Conservation (phyloP, 2,113 vertebrate species). For the Poicephalus meyeri region DNA sequence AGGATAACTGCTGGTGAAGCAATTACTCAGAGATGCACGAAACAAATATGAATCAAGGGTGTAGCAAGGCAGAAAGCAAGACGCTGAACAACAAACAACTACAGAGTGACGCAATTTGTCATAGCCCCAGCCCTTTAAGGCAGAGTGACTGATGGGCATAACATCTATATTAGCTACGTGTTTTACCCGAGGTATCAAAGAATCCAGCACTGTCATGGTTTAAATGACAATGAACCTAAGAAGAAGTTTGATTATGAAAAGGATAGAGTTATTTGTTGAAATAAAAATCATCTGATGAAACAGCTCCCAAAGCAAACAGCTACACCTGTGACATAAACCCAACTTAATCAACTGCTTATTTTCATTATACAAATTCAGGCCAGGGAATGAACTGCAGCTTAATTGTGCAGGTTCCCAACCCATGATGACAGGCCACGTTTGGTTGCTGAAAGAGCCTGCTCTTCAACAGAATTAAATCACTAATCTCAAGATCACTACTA, state of each 20-base stretch:
- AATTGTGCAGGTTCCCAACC: background rate
- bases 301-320: background rate
- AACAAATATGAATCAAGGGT: background rate
- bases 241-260: background rate
- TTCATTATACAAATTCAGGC: background rate
- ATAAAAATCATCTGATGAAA: background rate
- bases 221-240: background rate
- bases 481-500: background rate
- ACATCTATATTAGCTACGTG: background rate
- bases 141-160: background rate
- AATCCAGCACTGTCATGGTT: background rate
- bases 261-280: background rate
- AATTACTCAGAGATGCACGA: background rate
- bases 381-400: background rate
- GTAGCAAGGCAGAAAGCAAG: background rate
- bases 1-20: background rate
- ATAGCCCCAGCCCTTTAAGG: background rate
- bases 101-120: background rate
- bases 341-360: background rate
- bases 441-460: background rate
- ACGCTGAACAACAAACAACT: background rate
- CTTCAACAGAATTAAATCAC: background rate
- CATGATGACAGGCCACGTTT: fast-evolving
- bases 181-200: background rate
- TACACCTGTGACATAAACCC: background rate